A percentile compares a stretch with the other conserved stretches of the same genome.
These are phyloP conservation scores for Cyclargus thomasi DNA, from an alignment of 1,140 invertebrate genomes.

Conservation along the genomic window DNA sequence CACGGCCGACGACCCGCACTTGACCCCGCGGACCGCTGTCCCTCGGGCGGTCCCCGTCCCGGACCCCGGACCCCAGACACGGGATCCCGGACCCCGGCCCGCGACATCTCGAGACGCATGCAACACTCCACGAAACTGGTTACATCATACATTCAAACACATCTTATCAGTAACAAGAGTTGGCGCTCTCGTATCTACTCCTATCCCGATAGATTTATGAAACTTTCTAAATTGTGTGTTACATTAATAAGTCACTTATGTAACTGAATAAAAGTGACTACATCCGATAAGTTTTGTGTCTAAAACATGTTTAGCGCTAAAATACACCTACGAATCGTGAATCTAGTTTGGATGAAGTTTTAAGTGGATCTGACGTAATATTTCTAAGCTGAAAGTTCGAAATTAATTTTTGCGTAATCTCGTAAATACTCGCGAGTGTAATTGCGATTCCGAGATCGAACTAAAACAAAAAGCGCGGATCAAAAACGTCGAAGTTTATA, in stretches of 20 bases:
- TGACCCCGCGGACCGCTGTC: constrained; percentile 28
- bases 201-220: background rate
- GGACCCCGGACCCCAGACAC: constrained; percentile 20
- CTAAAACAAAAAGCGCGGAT: constrained; percentile 22
- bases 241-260: background rate
- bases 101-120: constrained; percentile 49
- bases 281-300: no score
- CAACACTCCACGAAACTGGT: constrained; percentile 29
- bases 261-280: background rate
- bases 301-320: no score
- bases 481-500: constrained; percentile 49
- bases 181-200: background rate
- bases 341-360: no score
- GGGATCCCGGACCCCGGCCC: constrained; percentile 17
- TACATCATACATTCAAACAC: constrained; percentile 52
- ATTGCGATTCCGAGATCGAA: background rate
- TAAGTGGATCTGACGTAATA: no score
- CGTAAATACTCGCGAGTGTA: background rate
- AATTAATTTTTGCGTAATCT: no score
- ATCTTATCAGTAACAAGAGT: constrained; percentile 25
- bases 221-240: constrained; percentile 12
- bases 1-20: constrained; percentile 49
- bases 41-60: constrained; percentile 15
- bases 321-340: no score
- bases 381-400: no score